Evolutionary conservation across 2,888 invertebrate species (phyloP).

Genomic region (Linnaemya vulpina): DNA sequence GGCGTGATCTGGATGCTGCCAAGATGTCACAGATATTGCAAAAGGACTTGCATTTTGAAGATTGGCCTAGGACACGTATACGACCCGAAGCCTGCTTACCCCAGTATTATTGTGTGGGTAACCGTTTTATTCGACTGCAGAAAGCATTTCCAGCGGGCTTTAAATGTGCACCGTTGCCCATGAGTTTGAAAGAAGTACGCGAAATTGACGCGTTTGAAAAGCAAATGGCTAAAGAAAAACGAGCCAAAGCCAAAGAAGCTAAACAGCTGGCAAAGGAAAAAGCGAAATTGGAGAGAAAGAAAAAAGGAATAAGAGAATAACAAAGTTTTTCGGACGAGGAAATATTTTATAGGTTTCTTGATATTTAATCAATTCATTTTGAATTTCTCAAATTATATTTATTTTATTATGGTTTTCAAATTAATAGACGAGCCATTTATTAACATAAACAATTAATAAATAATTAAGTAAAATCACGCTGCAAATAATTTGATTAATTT

Average conservation of each 20-base stretch:
- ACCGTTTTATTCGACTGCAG: constrained; percentile 76
- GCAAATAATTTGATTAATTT: too few species aligned
- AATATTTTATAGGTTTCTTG: background rate
- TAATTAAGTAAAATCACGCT: too few species aligned
- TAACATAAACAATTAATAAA: too few species aligned
- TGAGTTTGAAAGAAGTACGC: constrained; percentile 74
- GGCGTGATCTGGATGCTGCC: constrained; percentile 76
- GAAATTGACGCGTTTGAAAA: background rate
- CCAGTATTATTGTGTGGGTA: constrained; percentile 76
- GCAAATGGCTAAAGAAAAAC: background rate
- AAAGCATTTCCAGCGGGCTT: constrained; percentile 76
- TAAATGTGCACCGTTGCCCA: constrained; percentile 76
- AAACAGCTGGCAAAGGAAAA: constrained; percentile 9
- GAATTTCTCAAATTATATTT: too few species aligned
- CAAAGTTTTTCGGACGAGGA: background rate
- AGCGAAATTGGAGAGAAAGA: background rate
- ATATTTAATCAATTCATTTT: too few species aligned
- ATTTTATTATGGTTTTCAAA: background rate
- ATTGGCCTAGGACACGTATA: constrained; percentile 74
- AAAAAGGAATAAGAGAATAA: background rate
- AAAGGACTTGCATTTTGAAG: constrained; percentile 74
- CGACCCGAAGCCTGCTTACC: constrained; percentile 77
- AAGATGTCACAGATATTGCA: constrained; percentile 68
- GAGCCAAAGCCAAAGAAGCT: constrained; percentile 8
- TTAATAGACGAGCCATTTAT: too few species aligned